Conservation (phyloP, 2,888 invertebrate genomes). For the Liopterus haemorrhoidalis region DNA sequence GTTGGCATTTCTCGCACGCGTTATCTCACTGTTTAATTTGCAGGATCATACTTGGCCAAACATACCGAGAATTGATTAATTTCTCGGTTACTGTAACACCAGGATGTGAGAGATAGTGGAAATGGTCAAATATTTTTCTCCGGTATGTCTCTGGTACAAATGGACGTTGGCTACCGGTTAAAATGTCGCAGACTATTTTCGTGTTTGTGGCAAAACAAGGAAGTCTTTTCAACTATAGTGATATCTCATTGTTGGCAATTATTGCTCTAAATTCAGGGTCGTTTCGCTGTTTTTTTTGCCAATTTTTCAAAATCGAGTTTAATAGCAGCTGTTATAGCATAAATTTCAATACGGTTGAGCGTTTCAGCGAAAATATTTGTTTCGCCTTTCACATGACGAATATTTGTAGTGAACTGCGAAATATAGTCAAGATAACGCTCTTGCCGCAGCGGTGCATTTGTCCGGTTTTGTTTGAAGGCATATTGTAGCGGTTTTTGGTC, state of each 20-base stretch:
- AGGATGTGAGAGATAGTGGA: conserved; percentile 27
- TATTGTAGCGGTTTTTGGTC: background rate
- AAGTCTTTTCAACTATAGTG: conserved; percentile 9
- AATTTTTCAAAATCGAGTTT: background rate
- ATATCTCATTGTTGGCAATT: background rate
- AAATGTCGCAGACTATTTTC: conserved; percentile 16
- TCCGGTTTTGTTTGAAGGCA: background rate
- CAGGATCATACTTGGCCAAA: conserved; percentile 34
- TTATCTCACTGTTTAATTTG: conserved; percentile 35
- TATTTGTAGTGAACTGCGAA: conserved; percentile 1
- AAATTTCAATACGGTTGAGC: background rate
- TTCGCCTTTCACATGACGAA: background rate
- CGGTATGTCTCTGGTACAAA: conserved; percentile 28
- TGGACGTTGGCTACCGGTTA: conserved; percentile 21
- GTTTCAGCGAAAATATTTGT: background rate
- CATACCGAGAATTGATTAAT: conserved; percentile 30
- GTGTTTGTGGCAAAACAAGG: conserved; percentile 6
- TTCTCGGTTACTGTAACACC: conserved; percentile 27
- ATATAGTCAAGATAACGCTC: background rate
- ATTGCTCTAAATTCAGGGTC: conserved; percentile 8
- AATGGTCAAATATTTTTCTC: conserved; percentile 24
- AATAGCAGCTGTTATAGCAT: background rate
- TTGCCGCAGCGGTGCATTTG: conserved; percentile 4
- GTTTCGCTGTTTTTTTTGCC: conserved; percentile 7
- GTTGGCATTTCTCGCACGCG: conserved; percentile 37